Evolutionary conservation across 2,888 invertebrate species (phyloP).

Genomic region (Chrysodeixis includens): DNA sequence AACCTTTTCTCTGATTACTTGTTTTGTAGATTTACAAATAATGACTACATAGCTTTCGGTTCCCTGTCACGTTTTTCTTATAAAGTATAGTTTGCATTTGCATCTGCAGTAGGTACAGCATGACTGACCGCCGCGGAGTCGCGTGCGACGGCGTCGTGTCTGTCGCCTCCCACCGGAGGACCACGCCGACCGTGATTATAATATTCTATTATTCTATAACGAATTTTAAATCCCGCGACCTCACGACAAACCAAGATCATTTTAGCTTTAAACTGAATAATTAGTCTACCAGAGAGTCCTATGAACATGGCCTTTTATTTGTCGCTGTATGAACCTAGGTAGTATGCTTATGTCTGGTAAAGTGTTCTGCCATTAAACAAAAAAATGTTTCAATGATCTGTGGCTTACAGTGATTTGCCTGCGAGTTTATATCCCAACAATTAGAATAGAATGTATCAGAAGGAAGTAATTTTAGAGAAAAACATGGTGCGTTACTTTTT

Average conservation of each 20-base stretch:
- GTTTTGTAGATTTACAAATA: too few species aligned
- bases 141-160: slow-evolving; percentile 1
- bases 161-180: not conserved
- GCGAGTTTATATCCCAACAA: too few species aligned
- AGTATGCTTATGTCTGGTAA: too few species aligned
- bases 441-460: too few species aligned
- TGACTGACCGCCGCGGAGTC: not conserved
- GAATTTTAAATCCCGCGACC: not conserved
- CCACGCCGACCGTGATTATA: not conserved
- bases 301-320: not conserved
- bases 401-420: too few species aligned
- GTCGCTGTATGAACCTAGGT: not conserved
- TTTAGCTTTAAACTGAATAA: not conserved
- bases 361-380: too few species aligned
- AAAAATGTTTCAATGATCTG: too few species aligned
- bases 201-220: not conserved
- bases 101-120: not conserved
- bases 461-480: too few species aligned
- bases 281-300: not conserved
- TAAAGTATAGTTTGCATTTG: not conserved
- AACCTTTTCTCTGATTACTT: too few species aligned
- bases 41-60: too few species aligned
- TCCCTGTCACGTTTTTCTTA: not conserved
- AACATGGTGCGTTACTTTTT: too few species aligned
- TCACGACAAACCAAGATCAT: too few species aligned